These are phyloP conservation scores for Mionectes macconnelli DNA, from an alignment of 2,113 vertebrate genomes.

Conservation along the genomic window DNA sequence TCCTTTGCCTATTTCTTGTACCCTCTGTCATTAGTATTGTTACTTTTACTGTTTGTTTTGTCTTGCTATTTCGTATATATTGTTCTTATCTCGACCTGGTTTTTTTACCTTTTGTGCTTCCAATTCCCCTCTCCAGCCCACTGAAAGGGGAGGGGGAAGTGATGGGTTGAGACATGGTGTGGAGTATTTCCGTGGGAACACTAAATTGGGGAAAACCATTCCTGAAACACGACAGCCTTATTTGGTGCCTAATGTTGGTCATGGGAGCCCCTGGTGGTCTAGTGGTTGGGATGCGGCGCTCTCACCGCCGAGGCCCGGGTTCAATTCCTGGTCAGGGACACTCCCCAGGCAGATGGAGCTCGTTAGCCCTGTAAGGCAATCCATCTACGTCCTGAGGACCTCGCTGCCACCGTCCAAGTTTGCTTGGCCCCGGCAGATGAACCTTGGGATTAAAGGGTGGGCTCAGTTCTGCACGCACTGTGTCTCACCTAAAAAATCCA, in stretches of 20 bases:
- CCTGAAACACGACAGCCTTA: not conserved
- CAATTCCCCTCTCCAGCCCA: not conserved
- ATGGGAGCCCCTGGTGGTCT: too few species aligned
- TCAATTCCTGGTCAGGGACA: too few species aligned
- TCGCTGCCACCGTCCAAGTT: too few species aligned
- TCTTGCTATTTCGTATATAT: not conserved
- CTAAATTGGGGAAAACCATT: not conserved
- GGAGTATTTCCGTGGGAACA: not conserved
- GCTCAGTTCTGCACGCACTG: too few species aligned
- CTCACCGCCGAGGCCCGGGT: too few species aligned
- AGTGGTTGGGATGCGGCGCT: too few species aligned
- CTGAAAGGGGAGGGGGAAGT: not conserved
- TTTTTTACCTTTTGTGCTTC: not conserved
- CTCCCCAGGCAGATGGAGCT: too few species aligned
- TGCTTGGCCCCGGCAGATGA: too few species aligned
- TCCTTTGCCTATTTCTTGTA: not conserved
- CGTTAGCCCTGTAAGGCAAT: too few species aligned
- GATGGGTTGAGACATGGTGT: not conserved
- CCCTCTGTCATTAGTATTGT: not conserved
- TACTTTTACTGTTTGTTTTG: not conserved
- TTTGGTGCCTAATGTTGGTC: not conserved
- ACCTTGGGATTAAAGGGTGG: too few species aligned
- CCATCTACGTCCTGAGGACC: too few species aligned
- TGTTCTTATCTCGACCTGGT: not conserved
- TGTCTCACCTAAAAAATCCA: too few species aligned